Percentiles rank a stretch among this genome's conserved stretches.
phyloP scores from a whole-genome alignment of 2,113 vertebrate species.

The Rynchops niger region DNA sequence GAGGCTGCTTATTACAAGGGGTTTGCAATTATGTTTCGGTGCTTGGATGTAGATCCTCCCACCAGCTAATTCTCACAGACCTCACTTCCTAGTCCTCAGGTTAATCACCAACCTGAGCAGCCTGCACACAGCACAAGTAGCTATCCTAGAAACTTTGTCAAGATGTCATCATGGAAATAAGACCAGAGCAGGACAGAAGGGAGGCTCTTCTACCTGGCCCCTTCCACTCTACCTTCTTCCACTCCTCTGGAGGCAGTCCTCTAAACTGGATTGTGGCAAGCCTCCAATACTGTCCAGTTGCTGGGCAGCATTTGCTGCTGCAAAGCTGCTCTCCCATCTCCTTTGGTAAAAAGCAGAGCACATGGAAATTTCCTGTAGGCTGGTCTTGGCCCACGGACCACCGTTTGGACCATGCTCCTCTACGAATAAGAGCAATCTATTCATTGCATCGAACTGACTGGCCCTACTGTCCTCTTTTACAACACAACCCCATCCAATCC shows the following conservation, averaged over 20 bases:
- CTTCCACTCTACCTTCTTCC: not conserved
- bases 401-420: not conserved
- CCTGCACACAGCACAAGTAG: not conserved
- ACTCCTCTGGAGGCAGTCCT: not conserved
- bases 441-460: conserved; percentile 1
- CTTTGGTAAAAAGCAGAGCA: conserved; percentile 5
- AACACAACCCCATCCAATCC: not conserved
- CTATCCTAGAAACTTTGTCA: not conserved
- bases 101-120: not conserved
- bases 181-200: not conserved
- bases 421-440: conserved; percentile 6
- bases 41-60: not conserved
- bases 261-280: not conserved
- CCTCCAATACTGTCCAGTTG: not conserved
- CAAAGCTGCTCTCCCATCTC: not conserved
- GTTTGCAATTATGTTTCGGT: not conserved
- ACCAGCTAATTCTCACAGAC: not conserved
- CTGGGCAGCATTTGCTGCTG: not conserved
- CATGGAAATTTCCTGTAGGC: conserved; percentile 25
- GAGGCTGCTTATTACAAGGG: not conserved
- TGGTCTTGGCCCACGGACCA: conserved; percentile 23
- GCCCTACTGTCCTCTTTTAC: conserved; percentile 5
- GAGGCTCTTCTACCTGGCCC: not conserved
- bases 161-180: not conserved
- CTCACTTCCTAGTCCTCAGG: not conserved